Percentiles rank a stretch among this genome's conserved stretches.
Evolutionary conservation across 2,797 vertebrate species (phyloP).

Genomic region (Mionectes olivaceus): DNA sequence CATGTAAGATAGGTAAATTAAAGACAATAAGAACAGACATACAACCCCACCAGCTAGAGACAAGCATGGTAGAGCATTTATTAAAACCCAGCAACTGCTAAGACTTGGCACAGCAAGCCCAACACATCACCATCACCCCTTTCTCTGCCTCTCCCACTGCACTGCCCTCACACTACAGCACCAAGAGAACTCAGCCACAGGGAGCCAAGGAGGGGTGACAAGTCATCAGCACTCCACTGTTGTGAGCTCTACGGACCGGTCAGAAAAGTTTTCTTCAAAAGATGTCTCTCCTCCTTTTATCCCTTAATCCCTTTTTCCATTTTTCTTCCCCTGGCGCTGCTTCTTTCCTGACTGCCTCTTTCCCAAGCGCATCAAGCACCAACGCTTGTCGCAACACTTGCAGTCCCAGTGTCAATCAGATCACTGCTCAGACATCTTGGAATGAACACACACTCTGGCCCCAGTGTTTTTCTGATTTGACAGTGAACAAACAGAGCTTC

Average conservation of each 20-base stretch:
- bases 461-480: background rate
- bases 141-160: accelerated
- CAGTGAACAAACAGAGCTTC: background rate
- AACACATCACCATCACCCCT: background rate
- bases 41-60: background rate
- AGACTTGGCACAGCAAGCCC: background rate
- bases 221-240: background rate
- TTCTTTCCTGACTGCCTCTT: background rate
- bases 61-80: background rate
- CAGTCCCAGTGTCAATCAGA: accelerated
- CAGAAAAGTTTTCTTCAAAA: background rate
- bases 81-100: background rate
- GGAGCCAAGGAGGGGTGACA: accelerated
- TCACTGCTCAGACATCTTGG: background rate
- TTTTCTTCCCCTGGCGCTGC: background rate
- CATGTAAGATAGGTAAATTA: conserved; percentile 5
- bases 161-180: background rate
- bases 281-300: background rate
- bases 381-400: accelerated
- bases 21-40: background rate
- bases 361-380: background rate
- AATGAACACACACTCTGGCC: accelerated
- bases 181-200: accelerated
- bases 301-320: background rate
- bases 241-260: accelerated